These are phyloP conservation scores for Aramus guarauna DNA, from an alignment of 2,113 vertebrate species.

Conservation along the genomic window DNA sequence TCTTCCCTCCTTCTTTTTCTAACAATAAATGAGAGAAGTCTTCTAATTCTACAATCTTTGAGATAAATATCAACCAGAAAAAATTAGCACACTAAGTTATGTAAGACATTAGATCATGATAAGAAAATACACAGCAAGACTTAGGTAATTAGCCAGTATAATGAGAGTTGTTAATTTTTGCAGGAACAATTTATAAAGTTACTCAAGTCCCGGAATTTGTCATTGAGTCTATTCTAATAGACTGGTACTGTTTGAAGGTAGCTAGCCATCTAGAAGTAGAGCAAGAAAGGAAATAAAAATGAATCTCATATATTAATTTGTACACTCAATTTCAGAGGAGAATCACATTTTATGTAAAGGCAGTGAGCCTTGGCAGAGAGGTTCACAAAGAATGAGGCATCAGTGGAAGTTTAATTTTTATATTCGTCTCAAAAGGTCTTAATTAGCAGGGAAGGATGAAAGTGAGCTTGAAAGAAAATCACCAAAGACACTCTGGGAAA, in stretches of 20 bases:
- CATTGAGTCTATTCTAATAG: not conserved
- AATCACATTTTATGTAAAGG: constrained; percentile 17
- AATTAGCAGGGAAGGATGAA: constrained; percentile 17
- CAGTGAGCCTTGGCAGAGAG: constrained; percentile 18
- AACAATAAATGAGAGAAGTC: not conserved
- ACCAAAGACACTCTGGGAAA: not conserved
- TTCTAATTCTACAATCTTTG: not conserved
- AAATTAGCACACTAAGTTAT: not conserved
- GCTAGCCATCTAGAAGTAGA: not conserved
- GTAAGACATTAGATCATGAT: not conserved
- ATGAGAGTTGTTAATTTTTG: not conserved
- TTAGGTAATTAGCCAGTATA: not conserved
- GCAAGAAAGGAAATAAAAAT: not conserved
- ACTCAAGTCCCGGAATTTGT: not conserved
- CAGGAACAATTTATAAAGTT: not conserved
- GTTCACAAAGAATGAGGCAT: constrained; percentile 16
- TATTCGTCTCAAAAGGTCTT: constrained; percentile 32
- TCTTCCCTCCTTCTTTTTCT: not conserved
- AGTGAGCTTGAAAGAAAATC: constrained; percentile 3
- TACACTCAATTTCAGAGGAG: not conserved
- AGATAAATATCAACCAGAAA: not conserved
- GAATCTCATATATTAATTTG: constrained; percentile 13
- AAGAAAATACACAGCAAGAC: not conserved
- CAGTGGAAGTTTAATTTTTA: constrained; percentile 33
- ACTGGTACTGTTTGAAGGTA: not conserved